Evolutionary conservation across 2,113 vertebrate species (phyloP).

Genomic region (Tapirus terrestris): DNA sequence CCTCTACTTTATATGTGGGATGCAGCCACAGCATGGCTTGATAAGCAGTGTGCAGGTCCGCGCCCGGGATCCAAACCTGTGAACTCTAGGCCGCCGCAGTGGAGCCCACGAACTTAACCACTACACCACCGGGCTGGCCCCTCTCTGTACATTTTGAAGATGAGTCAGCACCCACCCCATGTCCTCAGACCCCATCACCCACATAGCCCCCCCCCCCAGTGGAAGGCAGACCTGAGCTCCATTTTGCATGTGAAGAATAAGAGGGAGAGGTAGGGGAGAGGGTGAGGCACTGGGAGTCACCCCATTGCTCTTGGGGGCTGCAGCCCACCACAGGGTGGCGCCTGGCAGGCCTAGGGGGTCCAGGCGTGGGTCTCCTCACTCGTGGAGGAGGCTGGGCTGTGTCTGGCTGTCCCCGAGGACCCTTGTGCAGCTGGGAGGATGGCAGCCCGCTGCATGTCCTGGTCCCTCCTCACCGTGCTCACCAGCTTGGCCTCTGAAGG

Average conservation of each 20-base stretch:
- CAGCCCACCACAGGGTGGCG: no score
- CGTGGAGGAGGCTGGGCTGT: neutral
- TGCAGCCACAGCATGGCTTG: no score
- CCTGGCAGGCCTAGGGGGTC: conserved; percentile 53
- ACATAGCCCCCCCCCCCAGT: accelerated
- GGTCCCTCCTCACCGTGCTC: neutral
- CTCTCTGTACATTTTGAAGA: neutral
- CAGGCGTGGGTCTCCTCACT: conserved; percentile 70
- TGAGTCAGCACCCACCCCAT: neutral
- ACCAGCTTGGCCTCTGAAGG: neutral
- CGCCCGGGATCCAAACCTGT: no score
- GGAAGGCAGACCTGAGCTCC: neutral
- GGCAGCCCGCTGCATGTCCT: accelerated
- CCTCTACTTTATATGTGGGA: no score
- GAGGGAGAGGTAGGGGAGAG: neutral
- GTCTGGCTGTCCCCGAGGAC: neutral
- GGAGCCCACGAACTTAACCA: no score
- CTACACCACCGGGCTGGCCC: no score
- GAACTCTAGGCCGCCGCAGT: no score
- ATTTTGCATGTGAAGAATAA: neutral
- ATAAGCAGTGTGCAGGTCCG: no score
- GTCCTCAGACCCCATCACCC: no score
- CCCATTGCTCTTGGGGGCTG: accelerated
- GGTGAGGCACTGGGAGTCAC: neutral
- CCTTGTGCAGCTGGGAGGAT: neutral